These are phyloP conservation scores for Apolygus lucorum DNA, from an alignment of 1,140 invertebrate species.

Conservation along the genomic window DNA sequence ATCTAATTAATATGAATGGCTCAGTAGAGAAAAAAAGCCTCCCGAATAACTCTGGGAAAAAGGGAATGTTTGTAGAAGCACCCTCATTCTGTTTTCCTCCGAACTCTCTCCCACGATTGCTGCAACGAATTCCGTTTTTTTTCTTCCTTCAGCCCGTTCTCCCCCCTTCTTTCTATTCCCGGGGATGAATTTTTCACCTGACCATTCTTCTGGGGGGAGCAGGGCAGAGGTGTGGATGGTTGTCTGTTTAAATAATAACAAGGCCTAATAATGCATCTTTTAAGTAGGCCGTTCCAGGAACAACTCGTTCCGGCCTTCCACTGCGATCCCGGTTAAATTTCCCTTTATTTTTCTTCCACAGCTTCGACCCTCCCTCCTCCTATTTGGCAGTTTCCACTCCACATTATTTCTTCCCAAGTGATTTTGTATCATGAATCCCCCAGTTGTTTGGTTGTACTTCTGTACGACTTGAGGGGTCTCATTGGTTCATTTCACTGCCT, in stretches of 20 bases:
- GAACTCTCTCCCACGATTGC: neutral
- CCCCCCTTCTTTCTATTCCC: neutral
- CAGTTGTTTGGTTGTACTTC: too few relatives aligned
- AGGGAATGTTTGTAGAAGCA: too few relatives aligned
- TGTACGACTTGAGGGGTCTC: too few relatives aligned
- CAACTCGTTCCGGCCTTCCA: neutral
- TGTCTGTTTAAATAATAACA: neutral
- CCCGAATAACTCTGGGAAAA: neutral
- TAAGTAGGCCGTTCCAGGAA: neutral
- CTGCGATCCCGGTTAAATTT: neutral
- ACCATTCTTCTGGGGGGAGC: neutral
- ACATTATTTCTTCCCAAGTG: too few relatives aligned
- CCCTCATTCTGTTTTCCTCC: too few relatives aligned
- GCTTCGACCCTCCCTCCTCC: too few relatives aligned
- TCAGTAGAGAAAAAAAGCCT: neutral
- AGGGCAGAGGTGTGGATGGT: neutral
- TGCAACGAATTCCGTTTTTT: neutral
- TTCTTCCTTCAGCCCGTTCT: neutral
- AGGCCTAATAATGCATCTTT: neutral
- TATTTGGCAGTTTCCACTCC: too few relatives aligned
- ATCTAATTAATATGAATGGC: slow-evolving; percentile 15
- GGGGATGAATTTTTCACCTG: neutral
- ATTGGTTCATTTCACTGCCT: too few relatives aligned
- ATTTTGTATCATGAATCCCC: too few relatives aligned
- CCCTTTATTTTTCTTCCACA: too few relatives aligned